Conservation (phyloP, 2,888 invertebrate species). For the Ennomos fuscantarius region DNA sequence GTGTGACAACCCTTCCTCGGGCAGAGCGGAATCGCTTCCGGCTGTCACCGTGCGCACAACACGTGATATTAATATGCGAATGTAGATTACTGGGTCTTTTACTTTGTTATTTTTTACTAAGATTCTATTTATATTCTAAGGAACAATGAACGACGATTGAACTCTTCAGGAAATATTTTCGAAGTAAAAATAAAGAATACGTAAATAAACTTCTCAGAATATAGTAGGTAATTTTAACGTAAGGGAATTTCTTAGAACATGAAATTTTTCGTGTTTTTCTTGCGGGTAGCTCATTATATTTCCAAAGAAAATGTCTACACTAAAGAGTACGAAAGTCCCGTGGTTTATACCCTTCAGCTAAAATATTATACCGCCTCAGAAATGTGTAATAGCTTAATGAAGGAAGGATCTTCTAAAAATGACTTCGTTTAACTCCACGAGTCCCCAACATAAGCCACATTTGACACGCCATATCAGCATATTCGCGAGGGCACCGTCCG, state of each 20-base stretch:
- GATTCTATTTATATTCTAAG: too few species aligned
- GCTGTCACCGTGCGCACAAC: conserved; percentile 55
- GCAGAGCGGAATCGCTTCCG: conserved; percentile 58
- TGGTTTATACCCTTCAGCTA: background rate
- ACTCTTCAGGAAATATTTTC: too few species aligned
- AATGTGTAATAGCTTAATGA: too few species aligned
- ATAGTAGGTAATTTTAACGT: too few species aligned
- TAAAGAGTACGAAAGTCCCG: background rate
- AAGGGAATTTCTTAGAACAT: too few species aligned
- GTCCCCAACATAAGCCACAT: conserved; percentile 19
- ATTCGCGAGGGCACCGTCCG: conserved; percentile 30
- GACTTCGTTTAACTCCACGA: conserved; percentile 2
- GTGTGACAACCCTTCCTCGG: conserved; percentile 60
- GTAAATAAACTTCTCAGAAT: too few species aligned
- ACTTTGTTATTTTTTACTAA: conserved; percentile 10
- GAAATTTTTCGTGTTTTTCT: too few species aligned
- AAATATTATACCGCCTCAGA: too few species aligned
- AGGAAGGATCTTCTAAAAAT: background rate
- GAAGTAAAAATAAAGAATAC: too few species aligned
- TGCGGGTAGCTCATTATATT: too few species aligned
- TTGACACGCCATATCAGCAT: conserved; percentile 28
- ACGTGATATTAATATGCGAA: conserved; percentile 59
- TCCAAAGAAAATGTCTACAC: background rate
- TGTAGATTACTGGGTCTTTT: conserved; percentile 39
- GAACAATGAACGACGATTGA: too few species aligned